Base-by-base conservation (phyloP, 2,888 invertebrate species). In the Hemaris fuciformis region DNA sequence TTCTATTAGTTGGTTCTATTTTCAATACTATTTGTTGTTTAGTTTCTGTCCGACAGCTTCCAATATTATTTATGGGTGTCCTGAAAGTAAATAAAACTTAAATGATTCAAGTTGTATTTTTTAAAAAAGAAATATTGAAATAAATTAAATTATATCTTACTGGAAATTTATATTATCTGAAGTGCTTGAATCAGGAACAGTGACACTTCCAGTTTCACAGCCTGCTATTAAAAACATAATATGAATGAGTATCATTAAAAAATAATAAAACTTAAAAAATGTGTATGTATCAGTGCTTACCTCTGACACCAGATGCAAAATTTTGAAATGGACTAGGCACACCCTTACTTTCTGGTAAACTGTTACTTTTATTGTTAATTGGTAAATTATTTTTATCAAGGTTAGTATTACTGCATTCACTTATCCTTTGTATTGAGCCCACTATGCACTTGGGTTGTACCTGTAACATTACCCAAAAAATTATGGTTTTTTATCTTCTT, bases 131-230 rank as follows among this genome's bases (percentile, higher is more conserved):
- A 57, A 22, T 18, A 34, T 13, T 10, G 18, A 18, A 20, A 38
- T 5, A 20, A 15, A 42, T 38, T 8, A 25, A 13, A 53, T 7
- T n/a, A 31, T 42, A n/a, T 84, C 89, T 84, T 81, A 89, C 89
- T 76, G 75, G 46, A 70, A 58, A 70, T 71, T 76, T 25, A 74
- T 65, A 63, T 69, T 81, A 71, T 87, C 88, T 48, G 87, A 80
- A 53, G 86, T 87, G 68, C 85, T 88, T 1, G 87, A 88, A 77
- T 87, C 87, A 64, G 89, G 86, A 68, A 85, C 77, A 70, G 75
- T 79, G 59, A 69, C 64, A 71, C 69, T 76, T 53, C 66, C 70
- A 69, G 69, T 75, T 58, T 75, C 76, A 57, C 71, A 66, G 61
- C 77, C 86, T 84, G 41, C 7, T 43, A 31, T 22, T 4, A 62